A percentile compares a stretch with the other conserved stretches of the same genome.
Conservation (phyloP, 2,797 vertebrate species). For the Neomorphus geoffroyi region DNA sequence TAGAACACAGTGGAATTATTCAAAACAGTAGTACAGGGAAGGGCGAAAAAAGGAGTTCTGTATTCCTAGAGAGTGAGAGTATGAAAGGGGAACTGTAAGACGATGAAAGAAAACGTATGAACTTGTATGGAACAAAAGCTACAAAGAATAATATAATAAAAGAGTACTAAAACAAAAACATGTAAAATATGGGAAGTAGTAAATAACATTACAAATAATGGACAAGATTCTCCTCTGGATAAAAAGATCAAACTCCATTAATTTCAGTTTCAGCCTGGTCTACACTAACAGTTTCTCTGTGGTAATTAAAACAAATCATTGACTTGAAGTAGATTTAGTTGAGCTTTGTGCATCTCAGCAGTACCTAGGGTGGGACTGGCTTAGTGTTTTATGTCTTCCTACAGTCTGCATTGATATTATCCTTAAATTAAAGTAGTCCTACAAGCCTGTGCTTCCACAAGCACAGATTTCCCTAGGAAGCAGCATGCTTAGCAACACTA, state of each 20-base stretch:
- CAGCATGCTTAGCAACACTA: slow-evolving; percentile 26
- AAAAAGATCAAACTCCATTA: background rate
- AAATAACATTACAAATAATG: background rate
- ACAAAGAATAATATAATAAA: background rate
- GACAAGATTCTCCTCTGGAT: background rate
- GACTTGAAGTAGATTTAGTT: background rate
- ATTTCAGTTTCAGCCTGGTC: background rate
- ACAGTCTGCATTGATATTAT: background rate
- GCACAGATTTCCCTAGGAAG: slow-evolving; percentile 8
- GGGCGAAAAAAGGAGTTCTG: background rate
- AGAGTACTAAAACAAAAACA: background rate
- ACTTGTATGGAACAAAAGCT: background rate
- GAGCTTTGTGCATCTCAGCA: background rate
- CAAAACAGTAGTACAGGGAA: background rate
- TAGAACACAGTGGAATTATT: background rate
- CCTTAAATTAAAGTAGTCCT: slow-evolving; percentile 2
- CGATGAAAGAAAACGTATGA: background rate
- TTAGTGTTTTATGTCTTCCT: background rate
- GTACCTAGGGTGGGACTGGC: background rate
- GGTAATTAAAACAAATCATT: background rate
- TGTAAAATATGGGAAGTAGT: background rate
- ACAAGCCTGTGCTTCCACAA: background rate
- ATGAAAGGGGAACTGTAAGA: background rate
- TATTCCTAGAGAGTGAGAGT: background rate
- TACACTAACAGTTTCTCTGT: background rate